A percentile compares a stretch with the other conserved stretches of the same genome.
Conservation (phyloP, 1,140 invertebrate genomes). For the Antheraea mylitta region DNA sequence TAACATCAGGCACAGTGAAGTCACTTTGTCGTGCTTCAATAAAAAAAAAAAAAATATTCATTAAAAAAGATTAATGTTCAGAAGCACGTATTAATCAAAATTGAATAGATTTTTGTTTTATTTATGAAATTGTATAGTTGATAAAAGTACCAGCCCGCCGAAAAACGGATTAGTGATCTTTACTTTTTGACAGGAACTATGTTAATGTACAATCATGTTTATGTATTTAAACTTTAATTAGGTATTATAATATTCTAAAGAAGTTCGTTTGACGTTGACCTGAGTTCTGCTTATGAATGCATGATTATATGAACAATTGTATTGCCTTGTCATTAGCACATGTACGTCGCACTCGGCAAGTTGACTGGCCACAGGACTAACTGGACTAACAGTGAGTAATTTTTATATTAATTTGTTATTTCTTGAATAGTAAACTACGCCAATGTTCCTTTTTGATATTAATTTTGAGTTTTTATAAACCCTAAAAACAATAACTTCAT, state of each 20-base stretch:
- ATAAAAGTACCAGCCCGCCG: too few relatives aligned
- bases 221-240: background rate
- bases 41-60: too few relatives aligned
- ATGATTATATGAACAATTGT: conserved; percentile 16
- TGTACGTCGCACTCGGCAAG: conserved; percentile 10
- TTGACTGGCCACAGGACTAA: background rate
- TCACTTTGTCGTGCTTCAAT: too few relatives aligned
- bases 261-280: background rate
- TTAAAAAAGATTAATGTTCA: too few relatives aligned
- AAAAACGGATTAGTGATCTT: too few relatives aligned
- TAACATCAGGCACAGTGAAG: too few relatives aligned
- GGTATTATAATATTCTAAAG: background rate
- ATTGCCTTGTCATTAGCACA: conserved; percentile 18
- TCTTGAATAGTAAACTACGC: background rate
- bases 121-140: too few relatives aligned
- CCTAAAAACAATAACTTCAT: too few relatives aligned
- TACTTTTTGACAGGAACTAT: background rate
- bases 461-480: too few relatives aligned
- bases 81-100: too few relatives aligned
- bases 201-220: background rate
- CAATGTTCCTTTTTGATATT: background rate
- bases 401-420: background rate
- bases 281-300: conserved; percentile 14
- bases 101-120: too few relatives aligned
- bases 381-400: background rate